Conservation (phyloP, 1,140 invertebrate genomes). For the fruit fly (Drosophila melanogaster) region DNA sequence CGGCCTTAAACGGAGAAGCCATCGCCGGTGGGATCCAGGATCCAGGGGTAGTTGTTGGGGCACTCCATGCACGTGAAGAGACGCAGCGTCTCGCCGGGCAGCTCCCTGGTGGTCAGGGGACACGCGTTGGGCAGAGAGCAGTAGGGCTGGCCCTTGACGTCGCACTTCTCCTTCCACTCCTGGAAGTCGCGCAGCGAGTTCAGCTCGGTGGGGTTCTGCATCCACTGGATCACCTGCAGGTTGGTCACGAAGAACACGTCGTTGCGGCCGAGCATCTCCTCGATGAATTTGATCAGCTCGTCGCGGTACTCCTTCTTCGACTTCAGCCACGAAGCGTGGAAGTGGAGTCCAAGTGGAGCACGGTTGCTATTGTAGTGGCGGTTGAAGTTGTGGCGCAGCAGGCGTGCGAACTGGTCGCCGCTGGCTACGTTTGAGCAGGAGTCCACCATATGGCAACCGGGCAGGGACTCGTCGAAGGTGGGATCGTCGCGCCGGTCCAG, state of each 20-base stretch:
- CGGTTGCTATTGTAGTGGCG: slow-evolving; percentile 96
- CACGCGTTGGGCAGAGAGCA: slow-evolving; percentile 96
- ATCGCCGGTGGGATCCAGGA: slow-evolving; percentile 97
- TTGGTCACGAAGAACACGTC: slow-evolving; percentile 98
- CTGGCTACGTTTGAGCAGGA: slow-evolving; percentile 96
- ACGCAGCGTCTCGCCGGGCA: slow-evolving; percentile 95
- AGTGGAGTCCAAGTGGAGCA: slow-evolving; percentile 96
- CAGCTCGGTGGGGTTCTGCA: slow-evolving; percentile 97
- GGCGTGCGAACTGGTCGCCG: slow-evolving; percentile 93
- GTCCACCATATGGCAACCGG: slow-evolving; percentile 97
- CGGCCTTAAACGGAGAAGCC: slow-evolving; percentile 91
- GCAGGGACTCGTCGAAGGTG: slow-evolving; percentile 94
- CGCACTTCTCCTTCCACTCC: slow-evolving; percentile 98
- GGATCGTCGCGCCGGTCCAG: slow-evolving; percentile 95
- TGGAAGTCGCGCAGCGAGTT: slow-evolving; percentile 94
- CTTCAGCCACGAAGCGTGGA: slow-evolving; percentile 98
- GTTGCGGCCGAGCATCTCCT: slow-evolving; percentile 94
- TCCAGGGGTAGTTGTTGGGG: slow-evolving; percentile 97
- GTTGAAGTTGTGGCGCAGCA: slow-evolving; percentile 97
- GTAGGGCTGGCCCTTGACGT: slow-evolving; percentile 96
- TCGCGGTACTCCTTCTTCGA: slow-evolving; percentile 97
- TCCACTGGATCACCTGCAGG: slow-evolving; percentile 98
- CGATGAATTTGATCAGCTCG: slow-evolving; percentile 96
- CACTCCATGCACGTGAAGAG: slow-evolving; percentile 98
- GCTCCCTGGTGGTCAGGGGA: slow-evolving; percentile 93